A percentile compares a stretch with the other conserved stretches of the same genome.
Conservation (phyloP, 2,888 invertebrate genomes). For the Tethea ocularis region DNA sequence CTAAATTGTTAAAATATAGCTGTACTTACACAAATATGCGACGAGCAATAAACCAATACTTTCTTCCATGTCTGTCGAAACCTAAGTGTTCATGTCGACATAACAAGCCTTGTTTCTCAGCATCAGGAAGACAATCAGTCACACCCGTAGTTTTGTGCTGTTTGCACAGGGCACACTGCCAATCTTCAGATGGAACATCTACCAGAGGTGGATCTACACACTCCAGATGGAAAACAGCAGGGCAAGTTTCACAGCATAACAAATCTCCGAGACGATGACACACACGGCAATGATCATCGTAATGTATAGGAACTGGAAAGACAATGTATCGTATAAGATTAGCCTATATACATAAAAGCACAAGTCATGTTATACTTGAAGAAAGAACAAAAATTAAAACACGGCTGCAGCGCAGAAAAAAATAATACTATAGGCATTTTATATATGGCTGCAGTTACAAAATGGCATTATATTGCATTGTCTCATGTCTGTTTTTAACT, state of each 20-base stretch:
- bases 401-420: too few species aligned
- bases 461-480: too few species aligned
- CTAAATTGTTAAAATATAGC: background rate
- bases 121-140: conserved; percentile 95
- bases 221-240: conserved; percentile 98
- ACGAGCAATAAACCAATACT: conserved; percentile 98
- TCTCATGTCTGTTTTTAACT: too few species aligned
- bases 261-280: conserved; percentile 97
- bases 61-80: conserved; percentile 97
- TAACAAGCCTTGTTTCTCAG: conserved; percentile 95
- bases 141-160: conserved; percentile 96
- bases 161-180: conserved; percentile 97
- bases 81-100: conserved; percentile 97
- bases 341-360: background rate
- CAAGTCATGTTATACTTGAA: too few species aligned
- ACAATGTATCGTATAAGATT: conserved; percentile 12
- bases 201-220: conserved; percentile 97
- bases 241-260: conserved; percentile 98
- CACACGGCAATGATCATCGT: conserved; percentile 96
- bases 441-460: too few species aligned
- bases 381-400: too few species aligned
- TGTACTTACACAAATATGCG: conserved; percentile 95
- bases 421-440: too few species aligned
- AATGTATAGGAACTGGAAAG: conserved; percentile 89
- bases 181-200: conserved; percentile 98